phyloP scores from a whole-genome alignment of 2,888 invertebrate species.

The Deroplatys truncata region DNA sequence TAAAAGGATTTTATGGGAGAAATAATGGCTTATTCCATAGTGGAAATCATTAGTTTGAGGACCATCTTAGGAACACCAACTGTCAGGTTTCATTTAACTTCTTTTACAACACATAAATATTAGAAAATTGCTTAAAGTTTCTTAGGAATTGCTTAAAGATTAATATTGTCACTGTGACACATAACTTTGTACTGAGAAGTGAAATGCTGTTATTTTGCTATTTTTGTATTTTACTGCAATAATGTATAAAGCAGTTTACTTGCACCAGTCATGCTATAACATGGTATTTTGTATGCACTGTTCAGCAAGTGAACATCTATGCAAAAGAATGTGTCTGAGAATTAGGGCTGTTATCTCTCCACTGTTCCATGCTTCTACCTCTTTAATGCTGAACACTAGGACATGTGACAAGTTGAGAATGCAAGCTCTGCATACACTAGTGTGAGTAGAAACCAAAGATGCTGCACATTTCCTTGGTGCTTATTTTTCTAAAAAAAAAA shows the following conservation, averaged over 20 bases:
- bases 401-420: not conserved
- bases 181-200: not conserved
- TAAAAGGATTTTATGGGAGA: not conserved
- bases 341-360: not conserved
- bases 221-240: conserved; percentile 9
- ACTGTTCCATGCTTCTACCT: not conserved
- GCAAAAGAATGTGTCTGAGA: not conserved
- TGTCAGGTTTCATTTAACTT: not conserved
- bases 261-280: not conserved
- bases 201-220: conserved; percentile 18
- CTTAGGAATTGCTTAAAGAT: not conserved
- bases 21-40: not conserved
- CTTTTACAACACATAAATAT: not conserved
- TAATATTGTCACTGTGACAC: not conserved
- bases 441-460: conserved; percentile 24
- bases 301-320: not conserved
- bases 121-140: not conserved
- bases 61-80: conserved; percentile 18
- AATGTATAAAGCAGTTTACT: not conserved
- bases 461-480: conserved; percentile 22
- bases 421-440: not conserved
- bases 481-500: conserved; percentile 24
- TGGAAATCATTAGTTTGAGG: not conserved
- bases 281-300: not conserved
- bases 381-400: not conserved